Evolutionary conservation across 1,140 invertebrate genomes (phyloP), one percentile per base, ranked within the genome.

Genomic region (Solen grandis): DNA sequence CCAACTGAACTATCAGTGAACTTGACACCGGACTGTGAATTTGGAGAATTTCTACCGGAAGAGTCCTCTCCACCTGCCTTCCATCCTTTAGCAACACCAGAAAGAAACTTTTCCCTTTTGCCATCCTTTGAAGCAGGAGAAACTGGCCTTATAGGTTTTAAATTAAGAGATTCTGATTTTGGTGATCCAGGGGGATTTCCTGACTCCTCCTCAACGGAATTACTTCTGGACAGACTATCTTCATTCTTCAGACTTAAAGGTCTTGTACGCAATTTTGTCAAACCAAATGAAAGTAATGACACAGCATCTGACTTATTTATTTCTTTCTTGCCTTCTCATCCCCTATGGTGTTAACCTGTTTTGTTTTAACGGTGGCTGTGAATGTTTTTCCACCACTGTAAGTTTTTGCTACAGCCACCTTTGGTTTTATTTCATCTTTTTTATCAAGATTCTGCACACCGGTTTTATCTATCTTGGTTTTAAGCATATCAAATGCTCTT

Each of bases 231-330:
- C 38, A 76, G 10, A 16, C 57, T 76, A 25, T 76, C 60, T 33
- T 65, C 73, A 33, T 52, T 60, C 16, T 27, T 27, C 50, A 66
- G 59, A 36, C 62, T 59, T 25, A 29, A 16, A 27, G 75, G 75
- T 59, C 75, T 38, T 36, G 65, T 78, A 10, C 63, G 38, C 55
- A 78, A 60, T 50, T 78, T 78, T n/a, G 75, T 78, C 60, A 78
- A 50, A 55, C 63, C 65, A 46, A 78, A 78, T 41, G 75, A 78
- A 16, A 78, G 25, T 14, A 69, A 14, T 2, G 63, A 68, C 0
- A 29, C 65, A 22, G 75, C 75, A 19, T 59, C 10, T 19, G 35
- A 29, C 57, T 78, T 78, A 0, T 60, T 36, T 0, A 69, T 62
- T 19, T 25, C 27, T 29, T 14, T 36, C 36, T 31, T 69, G 10